Conservation (phyloP, 2,888 invertebrate species). For the Drosophila falleni region DNA sequence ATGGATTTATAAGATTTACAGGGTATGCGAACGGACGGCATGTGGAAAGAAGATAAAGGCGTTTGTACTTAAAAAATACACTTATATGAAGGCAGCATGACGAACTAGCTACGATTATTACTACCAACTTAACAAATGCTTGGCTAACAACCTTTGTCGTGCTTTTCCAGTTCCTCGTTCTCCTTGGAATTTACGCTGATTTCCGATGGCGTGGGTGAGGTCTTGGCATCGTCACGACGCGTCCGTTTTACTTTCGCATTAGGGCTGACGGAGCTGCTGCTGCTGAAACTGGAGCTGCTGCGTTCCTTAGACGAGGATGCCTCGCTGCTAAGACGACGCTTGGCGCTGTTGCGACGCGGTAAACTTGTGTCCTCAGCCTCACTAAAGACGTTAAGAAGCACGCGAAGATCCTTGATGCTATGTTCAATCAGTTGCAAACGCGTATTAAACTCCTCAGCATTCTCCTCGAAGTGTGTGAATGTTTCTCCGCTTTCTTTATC, state of each 20-base stretch:
- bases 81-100: slow-evolving; percentile 3
- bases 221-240: slow-evolving; percentile 62
- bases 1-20: slow-evolving; percentile 21
- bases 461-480: slow-evolving; percentile 73
- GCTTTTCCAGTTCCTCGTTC: slow-evolving; percentile 77
- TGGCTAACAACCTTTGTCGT: slow-evolving; percentile 55
- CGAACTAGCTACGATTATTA: not conserved
- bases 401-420: slow-evolving; percentile 66
- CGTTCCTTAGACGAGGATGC: slow-evolving; percentile 35
- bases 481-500: slow-evolving; percentile 20
- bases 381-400: slow-evolving; percentile 52
- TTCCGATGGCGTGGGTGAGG: slow-evolving; percentile 84
- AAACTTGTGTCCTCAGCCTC: slow-evolving; percentile 27
- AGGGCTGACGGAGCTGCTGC: slow-evolving; percentile 51
- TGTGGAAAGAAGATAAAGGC: slow-evolving; percentile 38
- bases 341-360: slow-evolving; percentile 35
- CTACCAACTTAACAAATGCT: not conserved
- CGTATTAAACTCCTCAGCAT: slow-evolving; percentile 50
- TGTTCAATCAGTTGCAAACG: slow-evolving; percentile 68
- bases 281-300: slow-evolving; percentile 48
- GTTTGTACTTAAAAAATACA: slow-evolving; percentile 14
- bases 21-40: slow-evolving; percentile 39
- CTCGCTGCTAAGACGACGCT: slow-evolving; percentile 51
- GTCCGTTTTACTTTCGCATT: slow-evolving; percentile 44
- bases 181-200: slow-evolving; percentile 84